These are phyloP conservation scores for Ochotona curzoniae DNA, from an alignment of 2,113 vertebrate genomes.

Conservation along the genomic window DNA sequence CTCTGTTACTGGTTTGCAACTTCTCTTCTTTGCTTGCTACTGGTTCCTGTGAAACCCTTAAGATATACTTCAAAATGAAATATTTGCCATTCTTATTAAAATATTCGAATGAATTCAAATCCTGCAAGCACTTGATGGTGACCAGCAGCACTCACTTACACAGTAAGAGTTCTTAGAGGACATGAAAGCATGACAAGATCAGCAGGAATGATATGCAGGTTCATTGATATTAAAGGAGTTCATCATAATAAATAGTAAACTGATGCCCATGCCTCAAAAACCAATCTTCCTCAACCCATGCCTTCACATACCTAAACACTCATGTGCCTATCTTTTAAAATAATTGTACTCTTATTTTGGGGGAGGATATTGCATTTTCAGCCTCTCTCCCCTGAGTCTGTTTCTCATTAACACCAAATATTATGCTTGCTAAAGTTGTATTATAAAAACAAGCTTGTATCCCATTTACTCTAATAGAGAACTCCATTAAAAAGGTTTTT, in stretches of 20 bases:
- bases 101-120: conserved; percentile 76
- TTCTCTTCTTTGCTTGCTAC: conserved; percentile 76
- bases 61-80: conserved; percentile 79
- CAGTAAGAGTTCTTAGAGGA: background rate
- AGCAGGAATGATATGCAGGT: background rate
- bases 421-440: conserved; percentile 48
- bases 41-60: conserved; percentile 69
- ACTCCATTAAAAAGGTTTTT: background rate
- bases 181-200: background rate
- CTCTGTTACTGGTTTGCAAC: background rate
- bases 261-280: background rate
- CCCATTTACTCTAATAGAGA: background rate
- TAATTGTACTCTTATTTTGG: background rate
- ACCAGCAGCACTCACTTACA: conserved; percentile 65
- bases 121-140: conserved; percentile 67
- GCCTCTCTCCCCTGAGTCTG: background rate
- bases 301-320: background rate
- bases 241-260: background rate
- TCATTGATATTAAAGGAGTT: background rate
- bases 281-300: background rate
- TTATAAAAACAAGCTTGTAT: conserved; percentile 23
- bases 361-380: background rate
- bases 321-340: background rate
- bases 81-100: conserved; percentile 74
- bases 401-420: conserved; percentile 65